Base-by-base conservation (phyloP, 2,888 invertebrate species). In the Apotomis betuletana region DNA sequence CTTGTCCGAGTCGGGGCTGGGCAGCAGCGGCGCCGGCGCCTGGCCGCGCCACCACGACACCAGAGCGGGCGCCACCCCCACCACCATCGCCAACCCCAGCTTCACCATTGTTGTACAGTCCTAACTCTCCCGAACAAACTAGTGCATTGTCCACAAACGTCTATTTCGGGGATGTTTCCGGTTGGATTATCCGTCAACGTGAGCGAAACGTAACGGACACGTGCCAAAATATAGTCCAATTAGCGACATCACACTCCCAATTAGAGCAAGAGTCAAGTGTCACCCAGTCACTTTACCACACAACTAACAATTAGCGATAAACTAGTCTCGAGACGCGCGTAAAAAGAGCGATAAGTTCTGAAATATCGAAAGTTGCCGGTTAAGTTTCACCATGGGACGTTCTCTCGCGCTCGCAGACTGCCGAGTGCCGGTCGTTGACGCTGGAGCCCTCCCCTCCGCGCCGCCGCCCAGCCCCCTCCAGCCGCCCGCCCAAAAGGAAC, bases 381-480 rank as follows among this genome's bases (percentile, higher is more conserved):
- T 74, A 63, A 69, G 83, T 78, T 83, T 82, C 84, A 82, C 82
- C 84, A 80, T 78, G 83, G 82, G 79, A 85, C 90, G 84, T 87
- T 84, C 87, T 83, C 87, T 81, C 85, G 82, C 91, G 90, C 81
- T 84, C 80, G 87, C 89, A 87, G 89, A 87, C 88, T 82, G 84
- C 79, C 85, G 87, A 92, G 86, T 90, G 92, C 83, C 92, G 92
- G 92, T 92, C 92, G 91, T 92, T 92, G 92, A 92, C 92, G 91
- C 90, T 89, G 90, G 85, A 85, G 81, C 79, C 82, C 84, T 84
- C 85, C 84, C 79, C 84, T 83, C 77, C 77, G 75, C 74, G 83
- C 83, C 80, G 85, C 75, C 85, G 83, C 85, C 85, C 83, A 80
- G 80, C 84, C 89, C 91, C 88, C 89, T 86, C 90, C 86, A 86